These are phyloP conservation scores for Eupithecia exiguata DNA, from an alignment of 2,888 invertebrate genomes.

Conservation along the genomic window DNA sequence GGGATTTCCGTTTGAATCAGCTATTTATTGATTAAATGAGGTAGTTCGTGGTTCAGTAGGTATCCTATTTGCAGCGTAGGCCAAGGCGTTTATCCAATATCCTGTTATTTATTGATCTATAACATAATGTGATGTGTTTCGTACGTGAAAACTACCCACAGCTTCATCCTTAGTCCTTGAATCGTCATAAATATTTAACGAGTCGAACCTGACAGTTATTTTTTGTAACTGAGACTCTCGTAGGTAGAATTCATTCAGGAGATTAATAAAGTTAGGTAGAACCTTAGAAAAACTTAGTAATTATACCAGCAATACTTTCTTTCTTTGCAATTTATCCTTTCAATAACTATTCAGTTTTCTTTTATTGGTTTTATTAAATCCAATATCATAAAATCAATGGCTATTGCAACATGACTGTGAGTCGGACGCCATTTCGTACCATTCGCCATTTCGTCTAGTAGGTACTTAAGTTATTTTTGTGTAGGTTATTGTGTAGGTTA, in stretches of 20 bases:
- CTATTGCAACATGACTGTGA: too few species aligned
- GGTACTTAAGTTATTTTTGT: too few species aligned
- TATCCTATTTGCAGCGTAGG: background rate
- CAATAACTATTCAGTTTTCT: background rate
- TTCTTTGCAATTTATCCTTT: too few species aligned
- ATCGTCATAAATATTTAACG: background rate
- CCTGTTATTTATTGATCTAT: slow-evolving; percentile 4
- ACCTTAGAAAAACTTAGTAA: background rate
- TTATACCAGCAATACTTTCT: background rate
- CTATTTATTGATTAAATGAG: slow-evolving; percentile 31
- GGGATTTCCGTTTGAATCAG: slow-evolving; percentile 33
- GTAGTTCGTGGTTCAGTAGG: slow-evolving; percentile 17
- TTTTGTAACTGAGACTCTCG: background rate
- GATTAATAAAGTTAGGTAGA: background rate
- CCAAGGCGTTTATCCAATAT: background rate
- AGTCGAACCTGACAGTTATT: background rate
- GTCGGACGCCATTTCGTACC: too few species aligned
- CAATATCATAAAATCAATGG: too few species aligned
- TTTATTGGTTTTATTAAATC: background rate
- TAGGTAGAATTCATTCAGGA: background rate
- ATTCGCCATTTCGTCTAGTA: too few species aligned
- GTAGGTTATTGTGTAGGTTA: too few species aligned
- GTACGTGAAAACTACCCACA: background rate
- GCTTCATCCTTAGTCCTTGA: background rate
- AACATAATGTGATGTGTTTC: slow-evolving; percentile 1